Base-by-base conservation (phyloP, 2,113 vertebrate species). In the Crotalus tigris region DNA sequence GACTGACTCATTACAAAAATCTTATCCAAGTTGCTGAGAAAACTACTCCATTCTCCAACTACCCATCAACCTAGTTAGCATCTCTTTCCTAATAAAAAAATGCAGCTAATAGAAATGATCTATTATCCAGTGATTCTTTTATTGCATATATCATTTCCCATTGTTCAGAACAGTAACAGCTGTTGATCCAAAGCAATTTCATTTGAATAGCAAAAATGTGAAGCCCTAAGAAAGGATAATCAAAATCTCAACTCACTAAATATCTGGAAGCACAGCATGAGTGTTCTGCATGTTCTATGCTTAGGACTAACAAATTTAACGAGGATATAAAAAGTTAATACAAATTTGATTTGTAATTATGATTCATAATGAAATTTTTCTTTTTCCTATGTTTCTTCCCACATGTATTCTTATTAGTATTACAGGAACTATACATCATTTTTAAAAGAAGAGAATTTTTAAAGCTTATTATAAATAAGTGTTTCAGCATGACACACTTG, bases 361-460 rank as follows among this genome's bases (percentile, higher is more conserved):
- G 97, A 98, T 87, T 97, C 97, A 97, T 0, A 1, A 39, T 51
- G 21, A 86, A 89, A 10, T 55, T 51, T 55, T 39, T 29, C 3
- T 10, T 54, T 54, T 3, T 29, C 17, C 90, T 91, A 1, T 1
- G 85, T 90, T 95, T 95, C 93, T 88, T 54, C 86, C 81, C 49
- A 55, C 69, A 75, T 59, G 92, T 93, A 92, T 95, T 94, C 95
- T 94, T 94, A 91, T 93, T 81, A 94, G 94, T 91, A 69, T 59
- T 96, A 64, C 93, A 91, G 39, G 61, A 97, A 97, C 33, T 57
- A 86, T 39, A 85, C 85, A 81, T 0, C 0, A 5, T 29, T 94
- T 93, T 92, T 85, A 92, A 91, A 87, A 6, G 90, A 94, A 1
- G 95, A 93, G 94, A 59, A 94, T 95, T 97, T 94, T 95, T 94